Conservation (phyloP, 2,797 vertebrate species). For the Protonibea diacanthus region DNA sequence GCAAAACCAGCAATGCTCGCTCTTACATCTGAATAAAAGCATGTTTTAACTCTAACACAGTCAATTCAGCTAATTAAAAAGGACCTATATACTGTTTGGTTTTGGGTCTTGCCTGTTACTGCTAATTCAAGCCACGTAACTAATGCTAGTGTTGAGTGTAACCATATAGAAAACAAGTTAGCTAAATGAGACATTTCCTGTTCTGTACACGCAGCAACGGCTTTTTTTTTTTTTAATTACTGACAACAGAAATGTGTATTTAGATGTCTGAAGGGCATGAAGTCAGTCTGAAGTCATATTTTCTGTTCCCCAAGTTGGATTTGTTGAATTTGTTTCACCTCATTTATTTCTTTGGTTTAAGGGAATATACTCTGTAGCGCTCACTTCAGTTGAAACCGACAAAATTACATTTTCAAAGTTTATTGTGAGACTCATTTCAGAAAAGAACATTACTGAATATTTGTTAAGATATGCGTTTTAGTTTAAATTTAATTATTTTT, state of each 20-base stretch:
- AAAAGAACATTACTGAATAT: conserved; percentile 33
- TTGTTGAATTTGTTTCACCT: conserved; percentile 51
- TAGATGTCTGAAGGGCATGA: background rate
- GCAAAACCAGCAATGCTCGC: background rate
- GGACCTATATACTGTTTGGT: background rate
- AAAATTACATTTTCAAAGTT: conserved; percentile 25
- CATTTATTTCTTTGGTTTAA: conserved; percentile 33
- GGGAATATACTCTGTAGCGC: background rate
- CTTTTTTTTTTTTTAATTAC: conserved; percentile 8
- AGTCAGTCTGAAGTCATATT: conserved; percentile 26
- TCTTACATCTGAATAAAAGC: background rate
- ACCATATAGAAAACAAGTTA: background rate
- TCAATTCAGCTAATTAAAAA: conserved; percentile 8
- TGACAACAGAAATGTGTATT: background rate
- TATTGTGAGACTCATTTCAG: conserved; percentile 12
- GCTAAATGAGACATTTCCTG: background rate
- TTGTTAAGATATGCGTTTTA: background rate
- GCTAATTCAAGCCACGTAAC: background rate
- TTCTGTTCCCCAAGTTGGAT: conserved; percentile 27
- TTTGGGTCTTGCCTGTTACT: background rate
- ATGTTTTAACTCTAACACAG: background rate
- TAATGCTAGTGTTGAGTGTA: background rate
- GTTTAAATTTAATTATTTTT: background rate
- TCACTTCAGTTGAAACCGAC: conserved; percentile 17
- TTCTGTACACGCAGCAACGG: background rate